Base-by-base conservation (phyloP, 2,113 vertebrate genomes). In the Hydropotes inermis region DNA sequence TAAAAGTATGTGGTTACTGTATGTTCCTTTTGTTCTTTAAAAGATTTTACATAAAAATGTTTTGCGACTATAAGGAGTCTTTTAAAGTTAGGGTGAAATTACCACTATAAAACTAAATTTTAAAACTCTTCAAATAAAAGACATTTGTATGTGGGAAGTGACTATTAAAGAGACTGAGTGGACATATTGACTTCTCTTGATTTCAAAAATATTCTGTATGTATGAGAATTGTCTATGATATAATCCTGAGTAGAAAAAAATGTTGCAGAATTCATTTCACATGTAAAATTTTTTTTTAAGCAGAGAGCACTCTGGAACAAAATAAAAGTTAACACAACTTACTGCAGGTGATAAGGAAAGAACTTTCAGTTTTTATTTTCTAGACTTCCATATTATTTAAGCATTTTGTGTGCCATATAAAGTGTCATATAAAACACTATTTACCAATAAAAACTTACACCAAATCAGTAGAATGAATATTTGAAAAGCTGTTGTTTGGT, bases 1-100 rank as follows among this genome's bases (percentile, higher is more conserved):
- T 94, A 95, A 97, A 98, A 97, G 96, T 74, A 90, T 55, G 45
- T 96, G 87, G 81, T 89, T 89, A 87, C 87, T 92, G 25, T 7
- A 0, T 83, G 58, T 87, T 94, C 96, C 90, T 97, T 96, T 85
- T 92, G 94, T 88, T 97, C 95, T 94, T 96, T 97, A 94, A 92
- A 97, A 88, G 79, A 82, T 36, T 96, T 96, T 85, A 96, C 97
- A 95, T 92, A 76, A 92, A 96, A 95, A 39, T 67, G 52, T 92
- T 95, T 78, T 89, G 79, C 85, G 90, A 96, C 36, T 87, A 67
- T 74, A 92, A 70, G n/a, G 5, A 64, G 36, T 96, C 70, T 86
- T 95, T 92, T 58, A 87, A 88, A 81, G 58, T 57, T 90, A 87
- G 83, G 6, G 79, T 79, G 17, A 57, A 95, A 90, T 86, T 92